These are phyloP conservation scores for Podiceps cristatus DNA, from an alignment of 2,113 vertebrate genomes.

Conservation along the genomic window DNA sequence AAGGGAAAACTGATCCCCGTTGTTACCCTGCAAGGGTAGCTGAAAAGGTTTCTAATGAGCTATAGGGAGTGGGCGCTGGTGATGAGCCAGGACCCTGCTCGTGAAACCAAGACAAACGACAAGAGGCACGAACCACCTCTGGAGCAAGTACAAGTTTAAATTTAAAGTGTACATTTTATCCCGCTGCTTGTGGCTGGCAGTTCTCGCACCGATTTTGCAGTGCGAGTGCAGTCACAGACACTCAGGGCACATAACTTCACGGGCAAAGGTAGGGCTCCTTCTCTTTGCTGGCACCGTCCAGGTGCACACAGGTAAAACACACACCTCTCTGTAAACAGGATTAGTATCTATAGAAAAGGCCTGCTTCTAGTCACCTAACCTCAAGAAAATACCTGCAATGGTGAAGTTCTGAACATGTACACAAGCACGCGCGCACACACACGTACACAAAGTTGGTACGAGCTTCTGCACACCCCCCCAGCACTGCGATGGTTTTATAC, in stretches of 20 bases:
- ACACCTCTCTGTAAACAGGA: background rate
- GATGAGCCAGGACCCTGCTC: background rate
- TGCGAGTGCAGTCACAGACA: rapidly evolving
- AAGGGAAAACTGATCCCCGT: background rate
- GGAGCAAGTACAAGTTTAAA: background rate
- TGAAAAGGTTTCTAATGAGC: constrained; percentile 14
- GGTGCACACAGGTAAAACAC: background rate
- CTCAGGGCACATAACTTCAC: rapidly evolving
- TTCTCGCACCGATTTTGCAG: background rate
- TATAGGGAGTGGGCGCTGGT: background rate
- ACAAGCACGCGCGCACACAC: rapidly evolving
- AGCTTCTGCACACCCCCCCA: background rate
- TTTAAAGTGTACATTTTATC: background rate
- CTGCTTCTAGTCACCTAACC: background rate
- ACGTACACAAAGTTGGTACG: rapidly evolving
- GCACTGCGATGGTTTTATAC: background rate
- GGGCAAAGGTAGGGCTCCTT: background rate
- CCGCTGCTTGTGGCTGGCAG: background rate
- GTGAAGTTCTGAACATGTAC: background rate
- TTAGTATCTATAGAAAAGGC: background rate
- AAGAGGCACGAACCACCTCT: background rate
- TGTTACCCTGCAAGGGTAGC: background rate
- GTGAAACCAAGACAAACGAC: background rate
- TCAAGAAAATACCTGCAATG: background rate
- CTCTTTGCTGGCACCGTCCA: background rate